Evolutionary conservation across 1,140 invertebrate species (phyloP).

Genomic region (Psix sp.): DNA sequence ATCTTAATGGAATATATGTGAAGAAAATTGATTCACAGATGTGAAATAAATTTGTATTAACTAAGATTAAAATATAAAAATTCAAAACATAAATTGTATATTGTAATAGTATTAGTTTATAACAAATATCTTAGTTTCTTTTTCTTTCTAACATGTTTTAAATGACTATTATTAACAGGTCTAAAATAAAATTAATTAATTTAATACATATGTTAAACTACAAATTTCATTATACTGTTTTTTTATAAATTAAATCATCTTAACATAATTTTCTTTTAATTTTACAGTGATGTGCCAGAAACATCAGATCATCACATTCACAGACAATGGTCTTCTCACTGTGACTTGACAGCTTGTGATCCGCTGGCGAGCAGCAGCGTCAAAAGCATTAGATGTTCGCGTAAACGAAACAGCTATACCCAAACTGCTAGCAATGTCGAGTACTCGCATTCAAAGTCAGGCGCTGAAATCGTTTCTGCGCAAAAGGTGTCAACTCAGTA

Average conservation of each 20-base stretch:
- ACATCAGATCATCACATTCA: constrained; percentile 44
- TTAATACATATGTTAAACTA: too few species aligned
- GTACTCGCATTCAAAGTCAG: constrained; percentile 66
- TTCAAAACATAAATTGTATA: too few species aligned
- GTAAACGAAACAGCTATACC: constrained; percentile 70
- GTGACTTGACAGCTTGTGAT: constrained; percentile 67
- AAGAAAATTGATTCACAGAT: too few species aligned
- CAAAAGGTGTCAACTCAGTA: constrained; percentile 19
- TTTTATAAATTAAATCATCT: neutral
- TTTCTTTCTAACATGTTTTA: too few species aligned
- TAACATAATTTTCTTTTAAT: constrained; percentile 1
- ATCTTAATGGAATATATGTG: too few species aligned
- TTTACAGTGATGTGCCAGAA: constrained; percentile 28
- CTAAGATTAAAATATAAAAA: too few species aligned
- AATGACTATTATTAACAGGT: too few species aligned
- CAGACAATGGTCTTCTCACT: constrained; percentile 74
- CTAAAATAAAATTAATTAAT: too few species aligned
- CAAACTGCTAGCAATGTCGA: constrained; percentile 63
- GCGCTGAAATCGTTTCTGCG: constrained; percentile 67
- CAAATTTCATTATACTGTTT: too few species aligned
- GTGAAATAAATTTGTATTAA: too few species aligned
- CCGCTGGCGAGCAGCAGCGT: constrained; percentile 13
- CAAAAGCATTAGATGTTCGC: constrained; percentile 51
- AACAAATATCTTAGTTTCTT: too few species aligned
- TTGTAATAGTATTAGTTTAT: too few species aligned